A percentile compares a stretch with the other conserved stretches of the same genome.
Conservation (phyloP, 2,113 vertebrate species). For the Hepsetus odoe region DNA sequence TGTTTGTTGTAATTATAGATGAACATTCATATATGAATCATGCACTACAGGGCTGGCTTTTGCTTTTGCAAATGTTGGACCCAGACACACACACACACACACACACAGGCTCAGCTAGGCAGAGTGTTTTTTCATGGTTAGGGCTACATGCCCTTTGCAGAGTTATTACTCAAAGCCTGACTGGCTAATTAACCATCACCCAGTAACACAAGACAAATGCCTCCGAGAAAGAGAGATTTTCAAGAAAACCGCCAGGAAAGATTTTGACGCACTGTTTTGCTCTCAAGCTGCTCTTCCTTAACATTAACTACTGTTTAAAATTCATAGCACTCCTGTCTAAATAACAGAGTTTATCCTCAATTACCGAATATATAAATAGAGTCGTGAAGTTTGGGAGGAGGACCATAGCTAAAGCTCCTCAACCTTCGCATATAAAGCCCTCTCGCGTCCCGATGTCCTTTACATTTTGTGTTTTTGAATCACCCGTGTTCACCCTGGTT, state of each 20-base stretch:
- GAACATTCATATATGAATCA: slow-evolving; percentile 44
- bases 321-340: too few species aligned
- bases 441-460: too few species aligned
- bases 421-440: too few species aligned
- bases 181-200: slow-evolving; percentile 75
- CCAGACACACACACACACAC: slow-evolving; percentile 53
- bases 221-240: slow-evolving; percentile 61
- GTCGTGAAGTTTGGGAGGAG: not conserved
- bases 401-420: too few species aligned
- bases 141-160: slow-evolving; percentile 73
- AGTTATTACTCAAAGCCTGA: slow-evolving; percentile 75
- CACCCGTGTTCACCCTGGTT: too few species aligned
- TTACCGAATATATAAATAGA: not conserved
- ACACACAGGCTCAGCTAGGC: slow-evolving; percentile 65
- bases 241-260: slow-evolving; percentile 42
- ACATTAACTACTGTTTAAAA: not conserved
- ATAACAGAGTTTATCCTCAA: not conserved
- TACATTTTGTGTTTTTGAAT: too few species aligned
- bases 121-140: slow-evolving; percentile 71
- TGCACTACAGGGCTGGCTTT: slow-evolving; percentile 32
- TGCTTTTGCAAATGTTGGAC: not conserved
- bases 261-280: not conserved
- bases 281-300: slow-evolving; percentile 35
- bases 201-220: slow-evolving; percentile 65
- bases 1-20: slow-evolving; percentile 37